Evolutionary conservation across 2,888 invertebrate genomes (phyloP).

Genomic region (Perizoma affinitatum): DNA sequence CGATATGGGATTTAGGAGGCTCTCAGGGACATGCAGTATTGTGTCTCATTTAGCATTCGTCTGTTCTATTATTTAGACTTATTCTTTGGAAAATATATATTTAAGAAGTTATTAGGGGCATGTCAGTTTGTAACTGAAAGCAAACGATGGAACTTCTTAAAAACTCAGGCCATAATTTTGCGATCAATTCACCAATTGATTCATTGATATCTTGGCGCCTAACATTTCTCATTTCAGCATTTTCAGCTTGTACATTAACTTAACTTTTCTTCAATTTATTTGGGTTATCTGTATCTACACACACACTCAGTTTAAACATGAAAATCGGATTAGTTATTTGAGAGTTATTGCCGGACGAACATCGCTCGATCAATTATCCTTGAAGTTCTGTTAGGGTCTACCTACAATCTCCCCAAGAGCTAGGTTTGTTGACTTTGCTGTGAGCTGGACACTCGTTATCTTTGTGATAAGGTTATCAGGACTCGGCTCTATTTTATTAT

Average conservation of each 20-base stretch:
- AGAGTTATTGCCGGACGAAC: too few relatives aligned
- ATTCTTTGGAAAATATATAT: neutral
- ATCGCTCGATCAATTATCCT: neutral
- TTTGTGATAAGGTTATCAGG: slow-evolving; percentile 18
- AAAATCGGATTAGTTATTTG: too few relatives aligned
- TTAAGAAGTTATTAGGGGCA: too few relatives aligned
- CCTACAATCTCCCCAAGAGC: slow-evolving; percentile 1
- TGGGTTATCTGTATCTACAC: neutral
- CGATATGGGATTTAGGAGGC: slow-evolving; percentile 49
- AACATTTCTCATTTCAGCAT: slow-evolving; percentile 1
- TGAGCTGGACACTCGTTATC: slow-evolving; percentile 18
- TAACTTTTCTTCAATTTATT: neutral
- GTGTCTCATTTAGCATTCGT: neutral
- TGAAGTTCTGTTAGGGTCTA: slow-evolving; percentile 3
- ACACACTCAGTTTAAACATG: too few relatives aligned
- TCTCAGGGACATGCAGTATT: slow-evolving; percentile 25
- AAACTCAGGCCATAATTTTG: slow-evolving; percentile 22
- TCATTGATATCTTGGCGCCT: slow-evolving; percentile 15
- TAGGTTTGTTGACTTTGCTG: slow-evolving; percentile 16
- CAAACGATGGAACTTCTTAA: slow-evolving; percentile 10
- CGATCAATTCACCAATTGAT: slow-evolving; percentile 16
- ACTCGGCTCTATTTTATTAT: slow-evolving; percentile 17
- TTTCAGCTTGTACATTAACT: neutral
- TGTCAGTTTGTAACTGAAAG: neutral
- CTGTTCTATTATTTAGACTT: neutral